Percentiles rank a stretch among this genome's conserved stretches.
Evolutionary conservation across 2,113 vertebrate genomes (phyloP).

Genomic region (Perca flavescens): DNA sequence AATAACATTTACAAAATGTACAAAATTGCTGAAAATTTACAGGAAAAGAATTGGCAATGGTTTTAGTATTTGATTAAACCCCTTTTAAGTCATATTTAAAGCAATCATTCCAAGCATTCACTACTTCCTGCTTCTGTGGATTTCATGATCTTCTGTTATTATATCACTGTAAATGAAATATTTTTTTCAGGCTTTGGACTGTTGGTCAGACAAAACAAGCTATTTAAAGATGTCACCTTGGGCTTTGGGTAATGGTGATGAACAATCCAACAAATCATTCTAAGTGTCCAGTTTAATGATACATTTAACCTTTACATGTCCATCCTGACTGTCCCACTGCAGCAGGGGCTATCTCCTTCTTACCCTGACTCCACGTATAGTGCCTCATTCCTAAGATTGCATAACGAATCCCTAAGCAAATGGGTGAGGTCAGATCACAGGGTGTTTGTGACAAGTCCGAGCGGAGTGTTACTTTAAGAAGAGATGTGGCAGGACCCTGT

Average conservation of each 20-base stretch:
- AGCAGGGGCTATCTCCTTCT: conserved; percentile 29
- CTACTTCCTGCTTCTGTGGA: neutral
- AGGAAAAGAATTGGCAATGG: neutral
- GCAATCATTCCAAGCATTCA: neutral
- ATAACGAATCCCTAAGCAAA: conserved; percentile 69
- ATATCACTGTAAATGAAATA: neutral
- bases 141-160: neutral
- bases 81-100: neutral
- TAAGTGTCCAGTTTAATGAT: neutral
- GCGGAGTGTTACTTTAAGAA: conserved; percentile 45
- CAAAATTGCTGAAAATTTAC: neutral
- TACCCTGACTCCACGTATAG: conserved; percentile 55
- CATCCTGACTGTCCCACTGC: neutral
- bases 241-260: neutral
- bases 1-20: neutral
- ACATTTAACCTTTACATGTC: conserved; percentile 25
- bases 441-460: conserved; percentile 63
- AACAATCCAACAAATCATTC: neutral
- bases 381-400: conserved; percentile 54
- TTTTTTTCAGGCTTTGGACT: neutral
- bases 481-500: conserved; percentile 45
- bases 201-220: neutral
- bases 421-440: conserved; percentile 70
- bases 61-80: neutral
- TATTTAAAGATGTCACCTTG: conserved; percentile 6